phyloP scores from a whole-genome alignment of 2,113 vertebrate genomes.

The Charadrius vociferus region DNA sequence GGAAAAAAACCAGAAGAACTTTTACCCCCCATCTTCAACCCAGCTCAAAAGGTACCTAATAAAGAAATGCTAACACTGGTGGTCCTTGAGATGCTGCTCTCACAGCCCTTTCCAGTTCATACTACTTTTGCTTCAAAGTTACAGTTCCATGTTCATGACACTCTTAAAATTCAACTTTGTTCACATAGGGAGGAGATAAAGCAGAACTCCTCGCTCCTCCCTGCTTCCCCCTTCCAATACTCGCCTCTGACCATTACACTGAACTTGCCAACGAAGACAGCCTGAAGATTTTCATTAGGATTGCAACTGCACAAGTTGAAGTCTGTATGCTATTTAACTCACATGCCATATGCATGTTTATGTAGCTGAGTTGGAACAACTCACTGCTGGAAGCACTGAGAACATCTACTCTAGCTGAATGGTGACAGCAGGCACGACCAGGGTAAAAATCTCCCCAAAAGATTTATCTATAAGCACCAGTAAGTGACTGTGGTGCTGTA shows the following conservation, averaged over 20 bases:
- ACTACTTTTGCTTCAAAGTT: neutral
- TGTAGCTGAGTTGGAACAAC: neutral
- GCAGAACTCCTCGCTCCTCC: neutral
- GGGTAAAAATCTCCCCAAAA: neutral
- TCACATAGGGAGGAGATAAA: rapidly evolving
- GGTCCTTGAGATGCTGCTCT: neutral
- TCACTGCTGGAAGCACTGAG: neutral
- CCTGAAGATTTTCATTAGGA: neutral
- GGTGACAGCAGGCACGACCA: neutral
- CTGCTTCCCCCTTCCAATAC: too few relatives aligned
- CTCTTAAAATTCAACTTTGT: neutral
- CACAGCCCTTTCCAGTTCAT: neutral
- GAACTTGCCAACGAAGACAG: neutral
- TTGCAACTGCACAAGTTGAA: neutral
- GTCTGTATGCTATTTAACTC: neutral
- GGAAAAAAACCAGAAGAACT: neutral
- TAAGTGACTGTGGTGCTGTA: neutral
- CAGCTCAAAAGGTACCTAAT: neutral
- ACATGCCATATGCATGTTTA: neutral
- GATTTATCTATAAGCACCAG: neutral
- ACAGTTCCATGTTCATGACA: neutral
- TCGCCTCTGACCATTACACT: neutral
- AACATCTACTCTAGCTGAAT: neutral
- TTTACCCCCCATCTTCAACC: neutral
- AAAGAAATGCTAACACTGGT: neutral